These are phyloP conservation scores for Nasonia vitripennis DNA, from an alignment of 1,140 invertebrate genomes.

Conservation along the genomic window DNA sequence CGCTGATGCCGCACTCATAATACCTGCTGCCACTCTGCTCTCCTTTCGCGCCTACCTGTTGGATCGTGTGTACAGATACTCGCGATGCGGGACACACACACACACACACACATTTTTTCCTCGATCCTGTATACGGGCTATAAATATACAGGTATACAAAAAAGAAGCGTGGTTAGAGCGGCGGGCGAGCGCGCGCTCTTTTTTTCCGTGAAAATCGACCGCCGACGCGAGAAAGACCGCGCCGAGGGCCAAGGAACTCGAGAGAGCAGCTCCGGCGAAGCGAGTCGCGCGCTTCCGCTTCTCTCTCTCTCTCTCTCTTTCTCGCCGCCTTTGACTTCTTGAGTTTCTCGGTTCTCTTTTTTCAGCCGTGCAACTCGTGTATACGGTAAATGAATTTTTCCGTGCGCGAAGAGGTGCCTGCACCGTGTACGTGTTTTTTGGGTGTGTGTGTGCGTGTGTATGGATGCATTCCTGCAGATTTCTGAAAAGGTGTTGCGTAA, in stretches of 20 bases:
- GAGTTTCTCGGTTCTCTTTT: not conserved
- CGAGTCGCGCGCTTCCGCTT: slow-evolving; percentile 57
- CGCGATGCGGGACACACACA: no score
- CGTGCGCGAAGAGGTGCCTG: not conserved
- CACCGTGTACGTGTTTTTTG: no score
- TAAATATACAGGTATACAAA: not conserved
- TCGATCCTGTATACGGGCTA: not conserved
- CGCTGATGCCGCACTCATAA: not conserved
- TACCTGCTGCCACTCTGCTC: not conserved
- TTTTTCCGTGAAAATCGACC: not conserved
- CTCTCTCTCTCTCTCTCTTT: not conserved
- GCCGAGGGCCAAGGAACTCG: slow-evolving; percentile 59
- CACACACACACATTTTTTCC: no score
- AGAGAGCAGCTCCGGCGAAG: slow-evolving; percentile 50
- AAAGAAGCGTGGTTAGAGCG: not conserved
- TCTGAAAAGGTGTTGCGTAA: no score
- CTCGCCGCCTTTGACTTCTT: not conserved
- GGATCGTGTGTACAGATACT: not conserved
- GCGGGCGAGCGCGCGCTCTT: slow-evolving; percentile 29
- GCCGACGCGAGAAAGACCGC: not conserved
- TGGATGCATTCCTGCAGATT: no score
- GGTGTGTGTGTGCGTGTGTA: no score
- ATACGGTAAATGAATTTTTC: not conserved
- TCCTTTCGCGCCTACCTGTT: not conserved
- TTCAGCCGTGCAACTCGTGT: not conserved